Evolutionary conservation across 2,888 invertebrate genomes (phyloP).

Genomic region (Microlaimidae sp.): DNA sequence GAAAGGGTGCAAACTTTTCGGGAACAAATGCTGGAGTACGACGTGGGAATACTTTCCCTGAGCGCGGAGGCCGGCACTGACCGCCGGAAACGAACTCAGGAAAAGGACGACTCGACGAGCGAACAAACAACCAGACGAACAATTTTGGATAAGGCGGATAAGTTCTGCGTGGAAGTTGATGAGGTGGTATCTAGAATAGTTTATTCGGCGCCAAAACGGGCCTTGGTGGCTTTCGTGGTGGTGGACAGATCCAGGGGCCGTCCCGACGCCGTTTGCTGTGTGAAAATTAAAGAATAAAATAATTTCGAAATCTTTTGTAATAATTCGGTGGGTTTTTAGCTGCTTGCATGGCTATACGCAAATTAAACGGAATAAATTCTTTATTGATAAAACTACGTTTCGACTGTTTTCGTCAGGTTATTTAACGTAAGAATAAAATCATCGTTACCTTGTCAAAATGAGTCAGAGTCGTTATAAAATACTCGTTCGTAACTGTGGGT

Average conservation of each 20-base stretch:
- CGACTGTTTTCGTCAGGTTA: too few species aligned
- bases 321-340: too few species aligned
- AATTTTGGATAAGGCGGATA: too few species aligned
- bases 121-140: not conserved
- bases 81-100: not conserved
- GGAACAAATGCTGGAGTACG: conserved; percentile 1
- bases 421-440: too few species aligned
- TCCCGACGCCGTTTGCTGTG: not conserved
- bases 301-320: too few species aligned
- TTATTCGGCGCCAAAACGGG: not conserved
- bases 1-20: not conserved
- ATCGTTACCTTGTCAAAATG: too few species aligned
- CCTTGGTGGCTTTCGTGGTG: not conserved
- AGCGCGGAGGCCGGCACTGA: too few species aligned
- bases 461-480: too few species aligned
- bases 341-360: too few species aligned
- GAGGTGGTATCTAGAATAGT: not conserved
- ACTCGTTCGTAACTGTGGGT: too few species aligned
- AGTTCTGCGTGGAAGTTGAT: not conserved
- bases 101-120: not conserved
- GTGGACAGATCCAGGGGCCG: not conserved
- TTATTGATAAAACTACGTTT: too few species aligned
- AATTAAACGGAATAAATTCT: too few species aligned
- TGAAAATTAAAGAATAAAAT: not conserved
- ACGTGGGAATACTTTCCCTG: not conserved